Conservation (phyloP, 2,888 invertebrate species). For the Pterobdella sp. region DNA sequence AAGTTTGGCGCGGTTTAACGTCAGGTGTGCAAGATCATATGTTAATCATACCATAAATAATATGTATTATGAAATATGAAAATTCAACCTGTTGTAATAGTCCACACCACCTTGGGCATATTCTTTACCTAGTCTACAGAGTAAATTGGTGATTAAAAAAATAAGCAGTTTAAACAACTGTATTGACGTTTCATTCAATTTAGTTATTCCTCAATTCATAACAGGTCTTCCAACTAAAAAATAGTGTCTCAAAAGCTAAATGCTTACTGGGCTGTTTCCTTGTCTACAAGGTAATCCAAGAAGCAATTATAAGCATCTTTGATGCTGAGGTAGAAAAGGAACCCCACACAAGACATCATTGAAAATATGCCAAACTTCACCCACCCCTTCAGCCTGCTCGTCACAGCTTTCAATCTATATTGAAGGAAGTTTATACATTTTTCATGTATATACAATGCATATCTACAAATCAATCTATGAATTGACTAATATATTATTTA, state of each 20-base stretch:
- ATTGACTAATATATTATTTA: no score
- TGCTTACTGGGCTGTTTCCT: conserved; percentile 8
- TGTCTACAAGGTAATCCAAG: conserved; percentile 13
- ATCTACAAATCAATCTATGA: no score
- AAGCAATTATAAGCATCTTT: conserved; percentile 7
- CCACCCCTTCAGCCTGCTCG: background rate
- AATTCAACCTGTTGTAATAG: conserved; percentile 23
- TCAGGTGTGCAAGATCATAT: no score
- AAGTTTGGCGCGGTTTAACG: no score
- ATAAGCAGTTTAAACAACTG: background rate
- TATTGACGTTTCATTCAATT: background rate
- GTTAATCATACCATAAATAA: no score
- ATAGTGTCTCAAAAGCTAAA: background rate
- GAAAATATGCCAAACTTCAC: background rate
- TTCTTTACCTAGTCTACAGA: conserved; percentile 13
- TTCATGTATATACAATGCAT: no score
- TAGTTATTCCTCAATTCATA: no score
- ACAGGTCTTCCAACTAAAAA: no score
- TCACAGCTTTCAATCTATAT: conserved; percentile 3
- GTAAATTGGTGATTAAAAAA: background rate
- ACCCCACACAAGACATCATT: background rate
- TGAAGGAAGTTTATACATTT: no score
- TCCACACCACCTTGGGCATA: conserved; percentile 20
- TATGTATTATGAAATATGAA: no score
- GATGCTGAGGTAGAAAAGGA: conserved; percentile 9